These are phyloP conservation scores for Branchipolynoe longqiensis DNA, from an alignment of 2,888 invertebrate genomes.

Conservation along the genomic window DNA sequence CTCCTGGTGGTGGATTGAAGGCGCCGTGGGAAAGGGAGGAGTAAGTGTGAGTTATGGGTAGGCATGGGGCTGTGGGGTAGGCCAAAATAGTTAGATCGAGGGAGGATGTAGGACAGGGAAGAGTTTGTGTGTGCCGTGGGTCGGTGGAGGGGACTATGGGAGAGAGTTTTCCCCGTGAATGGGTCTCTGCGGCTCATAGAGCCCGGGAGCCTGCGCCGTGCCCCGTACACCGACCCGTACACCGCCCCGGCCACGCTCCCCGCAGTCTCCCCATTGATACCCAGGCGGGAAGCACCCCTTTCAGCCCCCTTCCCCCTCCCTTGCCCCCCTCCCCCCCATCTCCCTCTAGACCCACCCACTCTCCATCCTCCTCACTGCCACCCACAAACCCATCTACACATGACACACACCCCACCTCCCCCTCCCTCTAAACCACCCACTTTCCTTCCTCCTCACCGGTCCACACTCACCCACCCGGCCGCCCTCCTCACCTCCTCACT, in stretches of 20 bases:
- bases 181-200: not conserved
- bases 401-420: not conserved
- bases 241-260: not conserved
- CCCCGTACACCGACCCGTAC: not conserved
- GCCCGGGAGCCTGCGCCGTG: not conserved
- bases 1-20: no score
- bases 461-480: not conserved
- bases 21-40: no score
- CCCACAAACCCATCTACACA: not conserved
- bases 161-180: not conserved
- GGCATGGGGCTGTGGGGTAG: no score
- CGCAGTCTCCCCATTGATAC: constrained; percentile 15
- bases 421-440: no score
- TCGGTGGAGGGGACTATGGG: not conserved
- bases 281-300: no score
- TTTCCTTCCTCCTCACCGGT: no score
- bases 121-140: not conserved
- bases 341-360: not conserved
- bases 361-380: not conserved
- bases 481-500: not conserved
- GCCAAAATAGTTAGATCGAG: no score
- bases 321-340: no score
- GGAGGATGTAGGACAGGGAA: not conserved
- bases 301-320: not conserved
- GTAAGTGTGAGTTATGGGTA: no score